Evolutionary conservation across 2,888 invertebrate genomes (phyloP), one percentile per base, ranked within the genome.

Genomic region (Oegoconia quadripuncta): DNA sequence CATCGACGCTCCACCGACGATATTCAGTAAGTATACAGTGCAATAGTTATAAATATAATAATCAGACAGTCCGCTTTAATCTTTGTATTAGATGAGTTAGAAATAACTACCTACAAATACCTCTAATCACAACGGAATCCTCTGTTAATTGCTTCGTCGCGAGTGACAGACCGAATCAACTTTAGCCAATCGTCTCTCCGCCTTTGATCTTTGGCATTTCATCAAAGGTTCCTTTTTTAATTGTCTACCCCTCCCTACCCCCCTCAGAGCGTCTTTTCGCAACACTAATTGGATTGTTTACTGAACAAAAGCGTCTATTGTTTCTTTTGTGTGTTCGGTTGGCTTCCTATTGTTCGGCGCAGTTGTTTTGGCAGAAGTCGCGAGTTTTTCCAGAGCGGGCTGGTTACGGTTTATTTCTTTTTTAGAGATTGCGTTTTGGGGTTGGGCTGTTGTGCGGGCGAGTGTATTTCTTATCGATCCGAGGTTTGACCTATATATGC

Each of bases 261-360:
- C 29, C 12, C 28, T 30, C 38, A 22, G 43, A 39, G 34, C 50
- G 58, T 51, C 63, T 64, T 62, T 59, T 63, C 53, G 55, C 58
- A 41, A 61, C 63, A 64, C 65, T 68, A 67, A 69, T 69, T 69
- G 68, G 63, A 68, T 69, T 69, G 69, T 68, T 68, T 66, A 55
- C 58, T 54, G 58, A 66, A 68, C 69, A 69, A 69, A 63, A 60
- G 64, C 46, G 41, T 42, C 46, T 52, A 54, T 58, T 54, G 55
- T 59, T 50, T 49, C 52, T 57, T 65, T 62, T 61, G 63, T 63
- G 20, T 20, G 32, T 37, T 6, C 31, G 6, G 20, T 49, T 14
- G 31, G 26, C 25, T 31, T 30, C 25, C 44, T 38, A 43, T 51
- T 50, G 49, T 52, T 42, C 37, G 46, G n/a, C n/a, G n/a, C n/a